phyloP scores from a whole-genome alignment of 2,113 vertebrate species.

The Balaeniceps rex region DNA sequence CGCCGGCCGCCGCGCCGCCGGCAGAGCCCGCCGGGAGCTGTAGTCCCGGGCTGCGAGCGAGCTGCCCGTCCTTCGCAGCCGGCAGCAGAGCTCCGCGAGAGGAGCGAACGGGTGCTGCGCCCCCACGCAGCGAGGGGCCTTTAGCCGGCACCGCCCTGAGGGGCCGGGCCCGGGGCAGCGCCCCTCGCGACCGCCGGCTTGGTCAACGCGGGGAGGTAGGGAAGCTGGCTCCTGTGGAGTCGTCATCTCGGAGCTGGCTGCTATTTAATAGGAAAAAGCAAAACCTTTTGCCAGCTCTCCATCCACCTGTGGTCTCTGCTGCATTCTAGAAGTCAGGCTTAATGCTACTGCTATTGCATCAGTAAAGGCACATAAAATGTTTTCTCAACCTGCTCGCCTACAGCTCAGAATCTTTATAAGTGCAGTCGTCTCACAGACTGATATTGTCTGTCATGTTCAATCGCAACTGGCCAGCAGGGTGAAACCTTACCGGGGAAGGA shows the following conservation, averaged over 20 bases:
- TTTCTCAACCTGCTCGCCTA: background rate
- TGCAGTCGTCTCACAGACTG: background rate
- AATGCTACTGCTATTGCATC: background rate
- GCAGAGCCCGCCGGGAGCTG: background rate
- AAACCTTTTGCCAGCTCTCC: background rate
- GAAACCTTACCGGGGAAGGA: background rate
- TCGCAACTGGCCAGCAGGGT: background rate
- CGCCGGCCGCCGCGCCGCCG: background rate
- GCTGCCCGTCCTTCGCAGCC: background rate
- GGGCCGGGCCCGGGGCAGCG: background rate
- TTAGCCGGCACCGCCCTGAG: background rate
- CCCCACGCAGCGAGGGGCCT: too few species aligned
- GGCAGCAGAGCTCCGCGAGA: too few species aligned
- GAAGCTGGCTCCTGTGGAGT: background rate
- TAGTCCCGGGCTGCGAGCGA: background rate
- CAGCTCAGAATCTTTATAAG: background rate
- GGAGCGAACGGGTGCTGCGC: too few species aligned
- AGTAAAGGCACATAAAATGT: background rate
- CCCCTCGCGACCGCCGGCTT: background rate
- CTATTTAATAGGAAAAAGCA: background rate
- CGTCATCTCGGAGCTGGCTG: background rate
- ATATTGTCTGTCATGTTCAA: background rate
- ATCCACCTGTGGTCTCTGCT: background rate
- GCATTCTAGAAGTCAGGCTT: too few species aligned
- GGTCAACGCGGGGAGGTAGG: background rate